A percentile compares a stretch with the other conserved stretches of the same genome.
Conservation (phyloP, 2,113 vertebrate genomes). For the Hepsetus odoe region DNA sequence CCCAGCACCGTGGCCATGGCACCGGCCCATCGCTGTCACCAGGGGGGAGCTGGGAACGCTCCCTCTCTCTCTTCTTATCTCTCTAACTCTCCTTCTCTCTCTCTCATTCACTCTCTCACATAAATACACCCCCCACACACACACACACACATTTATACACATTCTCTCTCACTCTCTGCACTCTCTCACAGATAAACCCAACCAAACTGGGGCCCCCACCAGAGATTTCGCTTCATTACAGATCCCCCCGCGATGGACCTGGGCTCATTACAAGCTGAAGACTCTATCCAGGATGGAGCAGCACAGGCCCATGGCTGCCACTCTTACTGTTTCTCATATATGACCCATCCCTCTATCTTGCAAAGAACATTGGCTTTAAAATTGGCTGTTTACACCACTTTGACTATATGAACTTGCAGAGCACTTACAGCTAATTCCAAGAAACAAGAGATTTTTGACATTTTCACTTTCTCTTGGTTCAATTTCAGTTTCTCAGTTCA, state of each 20-base stretch:
- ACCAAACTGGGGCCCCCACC: conserved; percentile 70
- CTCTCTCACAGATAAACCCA: conserved; percentile 60
- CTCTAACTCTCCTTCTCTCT: conserved; percentile 54
- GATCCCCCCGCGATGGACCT: conserved; percentile 67
- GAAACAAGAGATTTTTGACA: neutral
- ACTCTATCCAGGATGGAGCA: conserved; percentile 49
- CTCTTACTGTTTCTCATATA: conserved; percentile 17
- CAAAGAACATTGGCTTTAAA: neutral
- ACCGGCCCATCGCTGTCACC: conserved; percentile 80
- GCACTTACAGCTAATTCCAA: neutral
- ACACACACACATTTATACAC: conserved; percentile 10
- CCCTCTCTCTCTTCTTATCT: conserved; percentile 58
- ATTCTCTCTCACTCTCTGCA: conserved; percentile 59
- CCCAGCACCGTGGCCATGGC: conserved; percentile 80
- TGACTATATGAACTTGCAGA: neutral
- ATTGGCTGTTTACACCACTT: neutral
- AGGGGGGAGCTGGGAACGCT: conserved; percentile 71
- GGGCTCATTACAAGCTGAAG: conserved; percentile 67
- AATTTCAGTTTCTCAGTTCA: neutral
- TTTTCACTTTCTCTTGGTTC: neutral
- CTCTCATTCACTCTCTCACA: conserved; percentile 64
- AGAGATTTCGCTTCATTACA: conserved; percentile 74
- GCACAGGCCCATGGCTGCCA: conserved; percentile 43
- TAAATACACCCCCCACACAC: conserved; percentile 63
- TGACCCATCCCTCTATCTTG: neutral